Evolutionary conservation across 2,113 vertebrate species (phyloP).

Genomic region (Dermatemys mawii): DNA sequence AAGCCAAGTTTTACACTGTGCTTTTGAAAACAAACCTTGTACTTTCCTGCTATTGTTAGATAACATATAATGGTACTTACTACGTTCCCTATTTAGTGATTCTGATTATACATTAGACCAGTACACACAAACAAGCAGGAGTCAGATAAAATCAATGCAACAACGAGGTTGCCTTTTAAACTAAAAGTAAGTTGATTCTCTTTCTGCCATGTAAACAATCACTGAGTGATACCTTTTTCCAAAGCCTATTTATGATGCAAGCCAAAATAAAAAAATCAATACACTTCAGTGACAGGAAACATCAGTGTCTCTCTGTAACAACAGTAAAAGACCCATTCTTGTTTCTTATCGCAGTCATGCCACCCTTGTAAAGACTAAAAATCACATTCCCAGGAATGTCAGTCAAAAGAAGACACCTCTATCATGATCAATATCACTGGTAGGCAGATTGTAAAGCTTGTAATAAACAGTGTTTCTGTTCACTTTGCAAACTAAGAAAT

Average conservation of each 20-base stretch:
- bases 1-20: background rate
- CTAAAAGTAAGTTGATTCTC: slow-evolving; percentile 69
- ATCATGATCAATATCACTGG: slow-evolving; percentile 63
- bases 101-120: slow-evolving; percentile 72
- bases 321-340: slow-evolving; percentile 7
- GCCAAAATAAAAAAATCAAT: slow-evolving; percentile 66
- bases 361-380: slow-evolving; percentile 37
- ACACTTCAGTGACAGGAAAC: slow-evolving; percentile 37
- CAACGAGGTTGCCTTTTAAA: slow-evolving; percentile 74
- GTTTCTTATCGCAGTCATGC: slow-evolving; percentile 57
- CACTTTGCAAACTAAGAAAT: background rate
- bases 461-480: slow-evolving; percentile 57
- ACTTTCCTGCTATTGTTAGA: slow-evolving; percentile 28
- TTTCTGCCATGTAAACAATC: slow-evolving; percentile 68
- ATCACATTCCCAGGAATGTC: slow-evolving; percentile 31
- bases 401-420: slow-evolving; percentile 68
- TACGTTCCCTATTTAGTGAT: slow-evolving; percentile 49
- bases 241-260: slow-evolving; percentile 68
- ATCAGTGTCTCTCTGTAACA: slow-evolving; percentile 11
- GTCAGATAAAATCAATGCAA: slow-evolving; percentile 77
- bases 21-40: background rate
- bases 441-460: slow-evolving; percentile 67
- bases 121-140: slow-evolving; percentile 68
- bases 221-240: slow-evolving; percentile 53
- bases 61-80: background rate